These are phyloP conservation scores for Tanypteryx hageni DNA, from an alignment of 2,888 invertebrate genomes.

Conservation along the genomic window DNA sequence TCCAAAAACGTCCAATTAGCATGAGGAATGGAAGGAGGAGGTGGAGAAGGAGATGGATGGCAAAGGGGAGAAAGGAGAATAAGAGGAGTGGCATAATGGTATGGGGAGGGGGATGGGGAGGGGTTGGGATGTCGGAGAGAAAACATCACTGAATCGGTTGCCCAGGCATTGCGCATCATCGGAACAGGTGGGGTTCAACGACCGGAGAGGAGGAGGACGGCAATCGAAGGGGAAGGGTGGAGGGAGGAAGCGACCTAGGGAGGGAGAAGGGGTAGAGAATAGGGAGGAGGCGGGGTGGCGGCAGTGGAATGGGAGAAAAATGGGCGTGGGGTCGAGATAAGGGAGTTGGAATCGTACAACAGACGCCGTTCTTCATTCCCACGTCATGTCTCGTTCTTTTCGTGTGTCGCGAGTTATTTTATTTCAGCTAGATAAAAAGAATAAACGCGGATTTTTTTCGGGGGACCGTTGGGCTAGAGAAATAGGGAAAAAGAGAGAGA, in stretches of 20 bases:
- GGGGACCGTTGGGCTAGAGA: not conserved
- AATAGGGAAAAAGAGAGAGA: not conserved
- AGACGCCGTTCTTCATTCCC: not conserved
- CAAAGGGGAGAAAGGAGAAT: too few relatives aligned
- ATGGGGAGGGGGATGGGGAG: not conserved
- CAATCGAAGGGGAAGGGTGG: not conserved
- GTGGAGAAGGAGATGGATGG: too few relatives aligned
- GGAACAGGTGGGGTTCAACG: conserved; percentile 56
- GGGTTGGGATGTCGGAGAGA: not conserved
- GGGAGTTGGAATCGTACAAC: conserved; percentile 7
- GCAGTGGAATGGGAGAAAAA: too few relatives aligned
- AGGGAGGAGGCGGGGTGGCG: not conserved
- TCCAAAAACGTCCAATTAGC: conserved; percentile 28
- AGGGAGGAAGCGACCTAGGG: conserved; percentile 2
- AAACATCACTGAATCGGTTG: conserved; percentile 41
- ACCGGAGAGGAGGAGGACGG: conserved; percentile 14
- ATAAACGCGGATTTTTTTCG: not conserved
- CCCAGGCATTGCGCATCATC: conserved; percentile 56
- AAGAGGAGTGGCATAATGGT: not conserved
- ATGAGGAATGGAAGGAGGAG: not conserved
- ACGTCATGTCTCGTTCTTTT: conserved; percentile 15
- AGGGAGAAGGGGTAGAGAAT: not conserved
- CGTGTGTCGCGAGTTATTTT: conserved; percentile 2
- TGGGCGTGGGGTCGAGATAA: not conserved
- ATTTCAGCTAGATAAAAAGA: not conserved